phyloP scores from a whole-genome alignment of 2,113 vertebrate genomes.

The Rana temporaria region DNA sequence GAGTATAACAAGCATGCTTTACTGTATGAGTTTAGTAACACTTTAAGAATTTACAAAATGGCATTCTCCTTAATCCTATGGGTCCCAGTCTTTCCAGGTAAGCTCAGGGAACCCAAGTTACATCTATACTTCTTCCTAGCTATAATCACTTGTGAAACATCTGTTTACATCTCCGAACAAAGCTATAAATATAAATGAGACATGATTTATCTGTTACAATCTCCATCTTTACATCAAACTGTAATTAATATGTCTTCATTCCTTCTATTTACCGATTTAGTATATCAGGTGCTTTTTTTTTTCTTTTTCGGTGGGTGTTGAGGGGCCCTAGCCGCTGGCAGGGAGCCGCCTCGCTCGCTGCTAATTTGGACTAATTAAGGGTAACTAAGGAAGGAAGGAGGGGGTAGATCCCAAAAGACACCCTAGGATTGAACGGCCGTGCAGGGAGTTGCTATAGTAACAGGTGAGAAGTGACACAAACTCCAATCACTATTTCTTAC shows the following conservation, averaged over 20 bases:
- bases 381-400: slow-evolving; percentile 43
- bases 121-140: too few relatives aligned
- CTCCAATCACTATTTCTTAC: slow-evolving; percentile 50
- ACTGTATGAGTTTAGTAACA: too few relatives aligned
- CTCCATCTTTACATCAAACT: neutral
- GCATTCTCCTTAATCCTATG: too few relatives aligned
- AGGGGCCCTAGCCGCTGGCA: slow-evolving; percentile 13
- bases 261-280: neutral
- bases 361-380: slow-evolving; percentile 54
- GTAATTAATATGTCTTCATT: neutral
- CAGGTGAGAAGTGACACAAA: slow-evolving; percentile 52
- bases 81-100: too few relatives aligned
- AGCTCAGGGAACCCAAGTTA: too few relatives aligned
- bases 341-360: slow-evolving; percentile 13
- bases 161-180: too few relatives aligned
- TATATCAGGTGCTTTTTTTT: slow-evolving; percentile 5
- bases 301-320: neutral
- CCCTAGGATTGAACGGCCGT: slow-evolving; percentile 36
- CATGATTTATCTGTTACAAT: too few relatives aligned
- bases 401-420: slow-evolving; percentile 35
- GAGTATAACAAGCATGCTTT: too few relatives aligned
- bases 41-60: too few relatives aligned
- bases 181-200: too few relatives aligned
- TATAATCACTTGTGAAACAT: too few relatives aligned
- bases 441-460: slow-evolving; percentile 49